Base-by-base conservation (phyloP, 1,140 invertebrate genomes). In the Pseudomyrmex sp. region DNA sequence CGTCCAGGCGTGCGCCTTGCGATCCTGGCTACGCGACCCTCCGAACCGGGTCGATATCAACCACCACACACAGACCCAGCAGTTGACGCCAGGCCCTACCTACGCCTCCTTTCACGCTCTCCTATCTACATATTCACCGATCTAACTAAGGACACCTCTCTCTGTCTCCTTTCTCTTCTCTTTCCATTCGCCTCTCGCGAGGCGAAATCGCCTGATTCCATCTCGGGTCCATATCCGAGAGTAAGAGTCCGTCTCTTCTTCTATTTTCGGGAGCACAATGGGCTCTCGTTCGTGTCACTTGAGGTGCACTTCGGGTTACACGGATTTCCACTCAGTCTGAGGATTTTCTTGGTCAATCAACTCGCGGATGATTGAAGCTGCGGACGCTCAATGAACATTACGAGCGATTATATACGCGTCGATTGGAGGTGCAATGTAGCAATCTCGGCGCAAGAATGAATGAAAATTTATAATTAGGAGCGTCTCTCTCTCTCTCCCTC, bases 31-130 rank as follows among this genome's bases (percentile, higher is more conserved):
- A 73, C 65, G n/a, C 85, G 85, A 89, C 89, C 90, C 89, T 90
- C 89, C 84, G 8, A 62, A 88, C 80, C 83, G 92, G 93, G 93
- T 94, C 93, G 93, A 94, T 94, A 94, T 90, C 86, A 90, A 90
- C 87, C 88, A 90, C 88, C 91, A 89, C 89, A 84, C 91, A 89
- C 89, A 84, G 87, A 85, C 83, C 88, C 86, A 85, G 85, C 77
- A 82, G 86, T 75, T 77, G 80, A 85, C 84, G 86, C 82, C 75
- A 80, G 85, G 84, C 85, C 79, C 79, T 86, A 86, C 85, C 85
- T 89, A 72, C 83, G 83, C 84, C 83, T 80, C 66, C 79, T 76
- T 82, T 77, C 35, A 59, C 62, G 46, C 35, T 79, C 73, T 82
- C 80, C 77, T 89, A 69, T 75, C 80, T 82, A 80, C 66, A 63